Evolutionary conservation across 2,888 invertebrate genomes (phyloP), one percentile per base, ranked within the genome.

Genomic region (Ochlodes sylvanus): DNA sequence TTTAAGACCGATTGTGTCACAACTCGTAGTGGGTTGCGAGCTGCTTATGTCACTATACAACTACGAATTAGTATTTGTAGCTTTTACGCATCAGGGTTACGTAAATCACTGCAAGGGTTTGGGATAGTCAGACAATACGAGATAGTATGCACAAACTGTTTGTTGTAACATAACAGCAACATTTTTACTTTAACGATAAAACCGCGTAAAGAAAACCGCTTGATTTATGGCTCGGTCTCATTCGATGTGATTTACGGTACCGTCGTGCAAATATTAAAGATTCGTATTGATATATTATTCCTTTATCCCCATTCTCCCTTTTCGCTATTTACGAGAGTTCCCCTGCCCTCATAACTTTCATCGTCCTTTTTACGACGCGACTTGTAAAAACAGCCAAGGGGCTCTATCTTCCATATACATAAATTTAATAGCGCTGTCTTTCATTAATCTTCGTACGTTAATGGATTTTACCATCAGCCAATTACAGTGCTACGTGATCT

Each of bases 231-330:
- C 75, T 81, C 81, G 80, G 86, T 79, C 75, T 88, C 89, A 91
- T 92, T 90, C 89, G 84, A 82, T 87, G 83, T 91, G 92, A 93
- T 93, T 92, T 91, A 93, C 88, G 89, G 86, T 79, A 83, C 83
- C 84, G 78, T 83, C 85, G 86, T 86, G 87, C 89, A 89, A 92
- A 92, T 92, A 93, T 92, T 92, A 93, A 92, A 92, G 91, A 93
- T 90, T 92, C 90, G 88, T 90, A 93, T 92, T 93, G 92, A 92
- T 92, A 92, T 92, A 93, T 93, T 93, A 92, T 92, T 90, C 90
- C 89, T 91, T 91, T 91, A 92, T 93, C 90, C 92, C 85, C 82
- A 86, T 90, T 92, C 86, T 89, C 89, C 88, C 85, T 84, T 84
- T 80, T 84, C 84, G 87, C 89, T 91, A 92, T 92, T 92, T 92